These are phyloP conservation scores for Cecropterus lyciades DNA, from an alignment of 1,140 invertebrate genomes.

Conservation along the genomic window DNA sequence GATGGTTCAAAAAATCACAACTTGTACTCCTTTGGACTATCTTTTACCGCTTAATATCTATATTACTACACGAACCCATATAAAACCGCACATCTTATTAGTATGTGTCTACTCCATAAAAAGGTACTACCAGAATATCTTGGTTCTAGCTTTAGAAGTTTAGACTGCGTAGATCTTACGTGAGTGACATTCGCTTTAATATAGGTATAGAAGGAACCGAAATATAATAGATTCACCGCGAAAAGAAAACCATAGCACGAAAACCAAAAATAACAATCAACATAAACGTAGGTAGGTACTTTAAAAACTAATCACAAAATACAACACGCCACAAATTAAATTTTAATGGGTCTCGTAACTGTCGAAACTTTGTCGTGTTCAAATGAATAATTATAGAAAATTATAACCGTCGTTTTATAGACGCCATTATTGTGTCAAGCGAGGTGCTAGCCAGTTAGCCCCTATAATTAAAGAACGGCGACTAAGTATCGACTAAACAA, in stretches of 20 bases:
- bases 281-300: constrained; percentile 34
- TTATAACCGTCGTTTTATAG: constrained; percentile 64
- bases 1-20: too few species aligned
- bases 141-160: too few species aligned
- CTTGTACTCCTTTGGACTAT: too few species aligned
- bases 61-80: too few species aligned
- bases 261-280: constrained; percentile 10
- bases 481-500: constrained; percentile 77
- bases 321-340: constrained; percentile 60
- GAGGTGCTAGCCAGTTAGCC: constrained; percentile 77
- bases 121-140: too few species aligned
- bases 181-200: too few species aligned
- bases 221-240: too few species aligned
- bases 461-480: constrained; percentile 74
- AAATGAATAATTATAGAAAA: constrained; percentile 78
- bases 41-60: too few species aligned
- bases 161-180: too few species aligned
- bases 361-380: constrained; percentile 67
- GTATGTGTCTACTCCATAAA: too few species aligned
- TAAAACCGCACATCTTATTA: too few species aligned
- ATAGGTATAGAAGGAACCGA: too few species aligned
- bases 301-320: constrained; percentile 36
- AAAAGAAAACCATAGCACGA: neutral
- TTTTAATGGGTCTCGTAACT: constrained; percentile 67
- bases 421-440: constrained; percentile 74